Base-by-base conservation (phyloP, 2,113 vertebrate genomes). In the Lagopus muta region DNA sequence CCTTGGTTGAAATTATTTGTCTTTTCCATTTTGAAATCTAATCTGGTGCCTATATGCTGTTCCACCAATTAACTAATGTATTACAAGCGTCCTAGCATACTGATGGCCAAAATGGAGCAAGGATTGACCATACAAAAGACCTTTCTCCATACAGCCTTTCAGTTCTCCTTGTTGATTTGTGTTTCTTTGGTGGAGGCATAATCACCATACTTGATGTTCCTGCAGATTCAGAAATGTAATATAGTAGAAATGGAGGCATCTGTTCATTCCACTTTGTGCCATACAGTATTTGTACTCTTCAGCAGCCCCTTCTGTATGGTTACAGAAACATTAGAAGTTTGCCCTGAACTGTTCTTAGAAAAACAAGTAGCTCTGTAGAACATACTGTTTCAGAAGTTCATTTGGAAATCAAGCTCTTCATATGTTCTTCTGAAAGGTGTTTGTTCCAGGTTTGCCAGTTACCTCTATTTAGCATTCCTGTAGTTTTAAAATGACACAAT, bases 331-430 rank as follows among this genome's bases (percentile, higher is more conserved):
- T 8, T 50, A 28, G 15, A 82, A 14, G 13, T 48, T 70, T 12
- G 13, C 30, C 28, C 17, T 58, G 36, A 70, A 18, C 27, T 65
- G 3, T 38, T 60, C 50, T 71, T 81, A 64, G 3, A 22, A 10
- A 5, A 1, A 74, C 50, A 73, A 2, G 2, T 0, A 0, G 6
- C 5, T 83, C n/a, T 90, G 73, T 45, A 71, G 77, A 75, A 32
- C 16, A 2, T 61, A 8, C 38, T 32, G 5, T 25, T 72, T 62
- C 0, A 36, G 13, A 9, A 27, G 12, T 19, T 91, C 24, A 10
- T 60, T 78, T 85, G 43, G 47, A 89, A 89, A 55, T 79, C 11
- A 40, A 20, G 58, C 32, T 14, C 61, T 67, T 52, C 64, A 34
- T 5, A 11, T 57, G 11, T 60, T 60, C 17, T 67, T 82, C 47